Evolutionary conservation across 2,113 vertebrate species (phyloP), one percentile per base, ranked within the genome.

Genomic region (Megaceryle torquata): DNA sequence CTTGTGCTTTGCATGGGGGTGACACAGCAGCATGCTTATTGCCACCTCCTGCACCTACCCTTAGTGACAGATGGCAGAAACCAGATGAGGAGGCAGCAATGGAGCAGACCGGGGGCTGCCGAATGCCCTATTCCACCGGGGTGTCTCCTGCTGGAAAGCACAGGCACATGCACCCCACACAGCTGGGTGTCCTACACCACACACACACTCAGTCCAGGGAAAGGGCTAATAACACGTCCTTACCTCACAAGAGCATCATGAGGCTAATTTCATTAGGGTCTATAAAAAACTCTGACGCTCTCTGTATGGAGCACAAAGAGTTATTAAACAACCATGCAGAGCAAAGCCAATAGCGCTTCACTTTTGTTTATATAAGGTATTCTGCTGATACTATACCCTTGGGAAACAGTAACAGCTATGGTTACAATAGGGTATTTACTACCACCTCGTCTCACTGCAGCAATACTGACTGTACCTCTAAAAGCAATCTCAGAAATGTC

Each of bases 321-420:
- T 87, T 87, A 93, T 89, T 95, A 95, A 97, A 93, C 72, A 93
- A 65, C 48, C 41, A 3, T 3, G 13, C 68, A n/a, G 35, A 87
- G 96, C 74, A 80, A 76, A 95, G 83, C 65, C 82, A 87, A 72
- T 63, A 76, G 74, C 39, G 71, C 80, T 82, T 77, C 14, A 4
- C 59, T 85, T 93, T 79, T 89, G 76, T 95, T 98, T 97, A 89
- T 71, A 74, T 21, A 81, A 82, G 54, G 70, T 86, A 82, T 89
- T 93, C 92, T 95, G 77, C 83, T 82, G 77, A 82, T 93, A 93
- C 51, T 53, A 7, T 67, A 50, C 77, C 77, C 77, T n/a, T 75
- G 74, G 93, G 97, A 88, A 69, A 77, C 7, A 2, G 82, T 92
- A 89, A 94, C 41, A 11, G 92, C 89, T 43, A 65, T 57, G 71